These are phyloP conservation scores for Stylophora pistillata DNA, from an alignment of 64 coral and sea anemone species.

Conservation along the genomic window DNA sequence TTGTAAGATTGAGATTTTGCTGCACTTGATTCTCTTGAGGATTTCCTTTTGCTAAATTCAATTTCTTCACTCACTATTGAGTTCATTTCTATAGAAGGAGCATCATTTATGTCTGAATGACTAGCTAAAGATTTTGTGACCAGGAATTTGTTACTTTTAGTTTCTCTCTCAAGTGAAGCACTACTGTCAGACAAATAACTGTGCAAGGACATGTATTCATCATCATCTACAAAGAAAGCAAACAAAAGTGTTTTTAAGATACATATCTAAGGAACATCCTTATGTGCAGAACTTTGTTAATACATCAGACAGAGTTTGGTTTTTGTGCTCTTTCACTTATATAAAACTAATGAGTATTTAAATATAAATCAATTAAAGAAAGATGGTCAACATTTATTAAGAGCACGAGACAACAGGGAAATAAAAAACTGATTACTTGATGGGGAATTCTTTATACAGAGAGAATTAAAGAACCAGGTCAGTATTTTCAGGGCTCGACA, in stretches of 20 bases:
- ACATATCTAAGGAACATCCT: neutral
- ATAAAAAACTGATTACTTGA: too few relatives aligned
- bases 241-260: neutral
- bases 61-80: slow-evolving; percentile 28
- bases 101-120: slow-evolving; percentile 63
- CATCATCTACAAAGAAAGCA: slow-evolving; percentile 58
- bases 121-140: slow-evolving; percentile 39
- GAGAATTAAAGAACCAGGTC: too few relatives aligned
- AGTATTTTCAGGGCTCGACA: too few relatives aligned
- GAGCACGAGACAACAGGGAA: too few relatives aligned
- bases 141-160: slow-evolving; percentile 29
- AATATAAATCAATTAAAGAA: too few relatives aligned
- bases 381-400: too few relatives aligned
- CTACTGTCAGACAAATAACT: slow-evolving; percentile 46
- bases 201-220: slow-evolving; percentile 77
- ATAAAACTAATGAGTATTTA: too few relatives aligned
- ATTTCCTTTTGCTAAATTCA: slow-evolving; percentile 33
- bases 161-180: neutral
- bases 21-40: neutral
- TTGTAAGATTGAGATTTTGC: slow-evolving; percentile 19
- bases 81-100: slow-evolving; percentile 29
- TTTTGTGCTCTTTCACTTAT: too few relatives aligned
- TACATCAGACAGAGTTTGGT: too few relatives aligned
- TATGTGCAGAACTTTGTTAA: too few relatives aligned
- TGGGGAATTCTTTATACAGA: too few relatives aligned